These are phyloP conservation scores for Diplogasteroides magnus DNA, from an alignment of 1,140 invertebrate species.

Conservation along the genomic window DNA sequence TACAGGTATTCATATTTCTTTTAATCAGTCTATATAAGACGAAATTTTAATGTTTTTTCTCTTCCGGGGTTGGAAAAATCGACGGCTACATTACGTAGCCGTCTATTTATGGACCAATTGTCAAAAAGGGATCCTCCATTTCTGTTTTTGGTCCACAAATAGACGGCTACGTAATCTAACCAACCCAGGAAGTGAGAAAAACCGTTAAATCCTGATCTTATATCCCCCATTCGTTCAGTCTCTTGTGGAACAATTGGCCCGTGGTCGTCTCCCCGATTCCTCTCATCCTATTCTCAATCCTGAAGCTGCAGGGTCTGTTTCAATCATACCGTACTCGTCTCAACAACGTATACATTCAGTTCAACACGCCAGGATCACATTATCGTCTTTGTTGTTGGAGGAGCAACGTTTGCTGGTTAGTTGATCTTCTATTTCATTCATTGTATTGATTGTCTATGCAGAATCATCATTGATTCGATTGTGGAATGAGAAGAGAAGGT, in stretches of 20 bases:
- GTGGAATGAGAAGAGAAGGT: neutral
- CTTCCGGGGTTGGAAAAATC: constrained; percentile 35
- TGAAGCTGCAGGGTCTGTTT: no score
- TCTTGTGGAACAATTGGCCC: constrained; percentile 13
- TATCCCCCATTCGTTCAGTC: neutral
- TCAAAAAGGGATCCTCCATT: neutral
- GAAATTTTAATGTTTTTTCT: no score
- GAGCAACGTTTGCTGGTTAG: constrained; percentile 74
- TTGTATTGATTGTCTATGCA: neutral
- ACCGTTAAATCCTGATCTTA: neutral
- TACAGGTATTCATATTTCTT: no score
- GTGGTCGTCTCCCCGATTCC: neutral
- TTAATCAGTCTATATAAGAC: constrained; percentile 46
- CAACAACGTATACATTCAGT: constrained; percentile 10
- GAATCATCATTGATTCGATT: neutral
- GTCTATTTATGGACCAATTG: constrained; percentile 3
- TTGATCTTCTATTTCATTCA: neutral
- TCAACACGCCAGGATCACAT: constrained; percentile 68
- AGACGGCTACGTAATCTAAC: neutral
- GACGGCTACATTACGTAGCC: constrained; percentile 34
- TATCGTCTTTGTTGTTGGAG: constrained; percentile 89
- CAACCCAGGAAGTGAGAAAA: neutral
- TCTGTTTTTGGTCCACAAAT: no score
- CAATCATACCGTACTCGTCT: neutral
- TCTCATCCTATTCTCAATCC: no score